A percentile compares a stretch with the other conserved stretches of the same genome.
phyloP scores from a whole-genome alignment of 2,888 invertebrate species.

The Lucinisca nassula region DNA sequence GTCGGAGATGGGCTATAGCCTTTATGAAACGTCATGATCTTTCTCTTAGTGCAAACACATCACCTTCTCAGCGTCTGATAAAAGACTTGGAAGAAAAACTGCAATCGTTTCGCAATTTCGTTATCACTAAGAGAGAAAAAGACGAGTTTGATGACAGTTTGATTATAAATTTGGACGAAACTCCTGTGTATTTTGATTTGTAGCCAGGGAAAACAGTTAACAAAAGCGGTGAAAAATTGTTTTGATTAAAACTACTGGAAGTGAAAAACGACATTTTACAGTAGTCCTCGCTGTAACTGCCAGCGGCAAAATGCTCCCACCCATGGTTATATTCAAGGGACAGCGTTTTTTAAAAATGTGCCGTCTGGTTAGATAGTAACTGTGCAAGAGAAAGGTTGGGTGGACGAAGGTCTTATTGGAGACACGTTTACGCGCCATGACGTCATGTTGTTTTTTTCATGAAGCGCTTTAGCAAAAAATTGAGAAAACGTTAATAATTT shows the following conservation, averaged over 20 bases:
- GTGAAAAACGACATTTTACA: constrained; percentile 53
- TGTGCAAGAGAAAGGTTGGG: constrained; percentile 11
- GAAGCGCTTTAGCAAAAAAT: too few relatives aligned
- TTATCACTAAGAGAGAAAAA: neutral
- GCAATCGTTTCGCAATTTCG: too few relatives aligned
- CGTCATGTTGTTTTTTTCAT: too few relatives aligned
- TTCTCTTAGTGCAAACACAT: constrained; percentile 14
- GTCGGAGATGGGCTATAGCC: too few relatives aligned
- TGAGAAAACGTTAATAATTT: too few relatives aligned
- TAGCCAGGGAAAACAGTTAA: constrained; percentile 32
- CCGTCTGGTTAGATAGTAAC: constrained; percentile 13
- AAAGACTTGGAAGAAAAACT: too few relatives aligned
- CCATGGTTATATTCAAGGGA: constrained; percentile 22
- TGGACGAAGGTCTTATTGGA: constrained; percentile 8
- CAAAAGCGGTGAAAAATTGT: too few relatives aligned
- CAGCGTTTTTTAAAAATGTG: neutral
- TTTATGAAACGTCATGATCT: too few relatives aligned
- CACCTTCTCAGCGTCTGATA: neutral
- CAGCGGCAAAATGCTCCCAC: constrained; percentile 3
- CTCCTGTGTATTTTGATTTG: constrained; percentile 36
- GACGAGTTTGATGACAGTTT: constrained; percentile 50
- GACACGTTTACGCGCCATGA: too few relatives aligned
- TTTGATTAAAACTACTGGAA: too few relatives aligned
- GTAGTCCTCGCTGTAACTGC: constrained; percentile 16
- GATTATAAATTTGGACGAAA: constrained; percentile 61